phyloP scores from a whole-genome alignment of 1,140 invertebrate genomes.

The Daktulosphaira vitifoliae region DNA sequence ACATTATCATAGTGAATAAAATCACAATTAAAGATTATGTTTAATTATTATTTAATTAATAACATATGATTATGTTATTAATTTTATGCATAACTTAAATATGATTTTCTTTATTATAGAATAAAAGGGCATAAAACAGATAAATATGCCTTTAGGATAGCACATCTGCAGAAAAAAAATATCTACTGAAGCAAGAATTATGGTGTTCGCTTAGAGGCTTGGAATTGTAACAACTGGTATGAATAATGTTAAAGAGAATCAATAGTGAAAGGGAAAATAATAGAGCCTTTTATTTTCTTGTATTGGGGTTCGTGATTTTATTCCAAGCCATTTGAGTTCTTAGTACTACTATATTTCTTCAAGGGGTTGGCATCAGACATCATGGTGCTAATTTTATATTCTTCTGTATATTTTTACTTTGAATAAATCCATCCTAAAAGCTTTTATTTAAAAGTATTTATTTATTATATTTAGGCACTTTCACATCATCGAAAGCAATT shows the following conservation, averaged over 20 bases:
- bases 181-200: conserved; percentile 30
- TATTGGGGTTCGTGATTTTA: conserved; percentile 24
- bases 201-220: conserved; percentile 5
- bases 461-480: too few species aligned
- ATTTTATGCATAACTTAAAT: too few species aligned
- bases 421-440: conserved; percentile 29
- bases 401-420: conserved; percentile 3
- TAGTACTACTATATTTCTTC: conserved; percentile 17
- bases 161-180: conserved; percentile 21
- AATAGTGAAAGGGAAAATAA: conserved; percentile 12
- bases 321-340: conserved; percentile 30
- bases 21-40: too few species aligned
- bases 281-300: conserved; percentile 32
- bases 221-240: background rate
- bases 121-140: too few species aligned
- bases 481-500: too few species aligned
- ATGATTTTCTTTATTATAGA: too few species aligned
- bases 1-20: too few species aligned
- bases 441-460: conserved; percentile 6
- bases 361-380: background rate
- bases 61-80: too few species aligned
- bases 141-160: background rate
- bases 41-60: too few species aligned
- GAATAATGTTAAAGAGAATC: background rate
- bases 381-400: conserved; percentile 30